These are phyloP conservation scores for Mythimna albipuncta DNA, from an alignment of 2,888 invertebrate genomes.

Conservation along the genomic window DNA sequence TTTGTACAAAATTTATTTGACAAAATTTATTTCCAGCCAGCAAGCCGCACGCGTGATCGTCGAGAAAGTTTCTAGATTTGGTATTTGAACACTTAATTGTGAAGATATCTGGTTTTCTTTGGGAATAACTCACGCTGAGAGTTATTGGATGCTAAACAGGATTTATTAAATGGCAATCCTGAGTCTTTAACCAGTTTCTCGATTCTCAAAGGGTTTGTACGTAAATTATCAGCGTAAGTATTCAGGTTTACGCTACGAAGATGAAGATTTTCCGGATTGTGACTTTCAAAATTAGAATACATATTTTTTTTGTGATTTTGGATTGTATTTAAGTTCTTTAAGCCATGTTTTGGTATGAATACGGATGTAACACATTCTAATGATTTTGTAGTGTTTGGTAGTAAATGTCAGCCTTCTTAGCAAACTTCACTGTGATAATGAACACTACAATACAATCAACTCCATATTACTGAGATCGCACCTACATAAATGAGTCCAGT, in stretches of 20 bases:
- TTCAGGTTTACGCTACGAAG: background rate
- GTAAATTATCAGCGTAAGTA: background rate
- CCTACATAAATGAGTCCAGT: too few species aligned
- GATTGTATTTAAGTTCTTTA: too few species aligned
- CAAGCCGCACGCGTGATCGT: conserved; percentile 22
- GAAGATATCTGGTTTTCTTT: conserved; percentile 34
- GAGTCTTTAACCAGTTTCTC: conserved; percentile 17
- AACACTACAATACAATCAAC: too few species aligned
- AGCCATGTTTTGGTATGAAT: too few species aligned
- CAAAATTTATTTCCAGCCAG: conserved; percentile 27
- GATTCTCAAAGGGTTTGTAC: conserved; percentile 1
- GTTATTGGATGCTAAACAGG: conserved; percentile 28
- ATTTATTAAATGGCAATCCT: conserved; percentile 35
- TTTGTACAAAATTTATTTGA: conserved; percentile 24
- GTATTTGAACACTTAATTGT: conserved; percentile 39
- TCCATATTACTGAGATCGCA: too few species aligned
- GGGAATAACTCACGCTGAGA: conserved; percentile 31
- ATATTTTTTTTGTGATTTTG: background rate
- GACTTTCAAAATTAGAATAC: background rate
- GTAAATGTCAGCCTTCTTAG: too few species aligned
- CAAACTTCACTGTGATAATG: too few species aligned
- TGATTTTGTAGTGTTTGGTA: too few species aligned
- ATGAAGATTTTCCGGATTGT: background rate
- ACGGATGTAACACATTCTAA: too few species aligned
- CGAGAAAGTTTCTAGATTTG: conserved; percentile 38